A percentile compares a stretch with the other conserved stretches of the same genome.
Conservation (phyloP, 2,888 invertebrate genomes). For the Chromoteleia sp. region DNA sequence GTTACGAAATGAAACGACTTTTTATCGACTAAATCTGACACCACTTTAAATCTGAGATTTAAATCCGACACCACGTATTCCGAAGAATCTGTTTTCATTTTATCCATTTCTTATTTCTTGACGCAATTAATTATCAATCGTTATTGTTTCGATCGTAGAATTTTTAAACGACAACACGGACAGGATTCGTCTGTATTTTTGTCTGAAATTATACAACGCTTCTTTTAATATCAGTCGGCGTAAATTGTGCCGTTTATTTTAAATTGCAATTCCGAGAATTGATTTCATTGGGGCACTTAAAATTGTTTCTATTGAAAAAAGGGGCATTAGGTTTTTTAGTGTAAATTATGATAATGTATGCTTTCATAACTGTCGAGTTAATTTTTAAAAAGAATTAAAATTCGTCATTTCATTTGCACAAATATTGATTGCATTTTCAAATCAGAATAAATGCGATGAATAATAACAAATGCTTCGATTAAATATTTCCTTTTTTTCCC, state of each 20-base stretch:
- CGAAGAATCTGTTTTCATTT: too few relatives aligned
- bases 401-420: too few relatives aligned
- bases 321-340: background rate
- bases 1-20: conserved; percentile 3
- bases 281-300: conserved; percentile 10
- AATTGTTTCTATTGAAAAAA: conserved; percentile 22
- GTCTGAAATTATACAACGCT: conserved; percentile 19
- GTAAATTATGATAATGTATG: background rate
- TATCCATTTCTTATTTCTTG: too few relatives aligned
- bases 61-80: too few relatives aligned
- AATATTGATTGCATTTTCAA: too few relatives aligned
- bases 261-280: conserved; percentile 19
- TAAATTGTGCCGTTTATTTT: conserved; percentile 13
- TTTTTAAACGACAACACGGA: background rate
- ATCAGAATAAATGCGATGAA: too few relatives aligned
- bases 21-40: background rate
- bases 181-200: background rate
- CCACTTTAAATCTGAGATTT: too few relatives aligned
- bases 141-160: too few relatives aligned
- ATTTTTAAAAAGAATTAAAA: background rate
- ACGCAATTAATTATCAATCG: too few relatives aligned
- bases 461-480: too few relatives aligned
- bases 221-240: conserved; percentile 20
- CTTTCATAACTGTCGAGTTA: background rate
- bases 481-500: too few relatives aligned